Conservation (phyloP, 53 echinoderm and acorn worm species). For the Luidia sarsii region DNA sequence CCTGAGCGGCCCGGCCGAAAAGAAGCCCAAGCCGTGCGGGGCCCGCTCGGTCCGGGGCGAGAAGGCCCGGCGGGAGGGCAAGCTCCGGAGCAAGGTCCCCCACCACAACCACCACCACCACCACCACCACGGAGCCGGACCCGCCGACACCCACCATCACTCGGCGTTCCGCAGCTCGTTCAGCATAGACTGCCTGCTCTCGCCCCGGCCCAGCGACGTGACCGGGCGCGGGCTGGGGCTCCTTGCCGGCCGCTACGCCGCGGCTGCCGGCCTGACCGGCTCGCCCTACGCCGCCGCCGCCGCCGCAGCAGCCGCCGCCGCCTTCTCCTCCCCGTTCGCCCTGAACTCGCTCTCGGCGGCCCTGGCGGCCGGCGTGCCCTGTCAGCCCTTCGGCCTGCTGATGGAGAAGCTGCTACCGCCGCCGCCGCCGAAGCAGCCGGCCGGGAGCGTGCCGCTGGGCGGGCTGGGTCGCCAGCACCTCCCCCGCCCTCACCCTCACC, state of each 20-base stretch:
- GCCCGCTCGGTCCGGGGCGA: slow-evolving; percentile 10
- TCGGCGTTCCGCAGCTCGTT: slow-evolving; percentile 86
- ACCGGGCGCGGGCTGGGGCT: slow-evolving; percentile 52
- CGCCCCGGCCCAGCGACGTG: slow-evolving; percentile 66
- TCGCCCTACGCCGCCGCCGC: slow-evolving; percentile 43
- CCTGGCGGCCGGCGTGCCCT: slow-evolving; percentile 22
- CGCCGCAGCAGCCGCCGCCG: no score
- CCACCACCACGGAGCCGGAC: no score
- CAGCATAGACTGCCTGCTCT: slow-evolving; percentile 88
- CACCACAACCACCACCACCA: slow-evolving; percentile 31
- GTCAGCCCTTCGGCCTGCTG: slow-evolving; percentile 58
- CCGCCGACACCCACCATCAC: slow-evolving; percentile 25
- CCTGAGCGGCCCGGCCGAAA: slow-evolving; percentile 9
- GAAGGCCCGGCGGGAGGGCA: slow-evolving; percentile 24
- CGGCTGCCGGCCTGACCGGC: slow-evolving; percentile 38
- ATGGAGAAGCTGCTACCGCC: slow-evolving; percentile 49
- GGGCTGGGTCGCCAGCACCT: no score
- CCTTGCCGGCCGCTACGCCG: slow-evolving; percentile 44
- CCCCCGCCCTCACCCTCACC: slow-evolving; percentile 42
- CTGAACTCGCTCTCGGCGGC: slow-evolving; percentile 56
- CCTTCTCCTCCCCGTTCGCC: slow-evolving; percentile 35
- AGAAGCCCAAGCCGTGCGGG: slow-evolving; percentile 20
- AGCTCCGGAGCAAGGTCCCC: slow-evolving; percentile 13
- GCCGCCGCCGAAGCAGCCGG: slow-evolving; percentile 51
- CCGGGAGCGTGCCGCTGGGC: no score